Evolutionary conservation across 1,140 invertebrate genomes (phyloP), one percentile per base, ranked within the genome.

Genomic region (Euura saliciscinereae): DNA sequence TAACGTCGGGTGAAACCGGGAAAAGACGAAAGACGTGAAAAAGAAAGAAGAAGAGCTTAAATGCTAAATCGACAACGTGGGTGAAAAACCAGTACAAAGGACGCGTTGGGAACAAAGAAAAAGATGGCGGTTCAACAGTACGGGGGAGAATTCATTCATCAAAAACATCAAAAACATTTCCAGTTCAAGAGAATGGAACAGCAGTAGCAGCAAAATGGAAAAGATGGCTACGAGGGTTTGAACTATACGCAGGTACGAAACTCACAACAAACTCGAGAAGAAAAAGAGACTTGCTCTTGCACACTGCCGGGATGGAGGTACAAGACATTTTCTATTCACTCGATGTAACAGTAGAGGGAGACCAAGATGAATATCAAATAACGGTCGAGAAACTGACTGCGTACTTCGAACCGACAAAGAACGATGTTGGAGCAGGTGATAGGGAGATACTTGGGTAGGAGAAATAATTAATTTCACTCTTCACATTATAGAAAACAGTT

Each of bases 241-340:
- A 77, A 46, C 43, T 77, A 42, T 77, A 66, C 10, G 4, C 74
- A 3, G 65, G n/a, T 3, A 77, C 76, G 51, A 76, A 75, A 13
- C 69, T 73, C 8, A 78, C 82, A 28, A 78, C 64, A 2, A 71
- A 78, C 45, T 64, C 69, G 43, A 72, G 44, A 42, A 78, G 78
- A 67, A 78, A 79, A 75, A 78, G 79, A 76, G 78, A 77, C 66
- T 80, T 78, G 68, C 66, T 82, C 45, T 68, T 81, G 43, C 78
- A 79, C 67, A 66, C 73, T 4, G 81, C 79, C 0, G 81, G 82
- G 8, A 51, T 76, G 2, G 78, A 82, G 46, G 68, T 83, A n/a
- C 81, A 83, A 71, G 78, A 83, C 59, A 72, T 81, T 45, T 80
- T 77, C 46, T 83, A 78, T 74, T 68, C 74, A 2, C 73, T 66